phyloP scores from a whole-genome alignment of 2,797 vertebrate species.

The Novumbra hubbsi region DNA sequence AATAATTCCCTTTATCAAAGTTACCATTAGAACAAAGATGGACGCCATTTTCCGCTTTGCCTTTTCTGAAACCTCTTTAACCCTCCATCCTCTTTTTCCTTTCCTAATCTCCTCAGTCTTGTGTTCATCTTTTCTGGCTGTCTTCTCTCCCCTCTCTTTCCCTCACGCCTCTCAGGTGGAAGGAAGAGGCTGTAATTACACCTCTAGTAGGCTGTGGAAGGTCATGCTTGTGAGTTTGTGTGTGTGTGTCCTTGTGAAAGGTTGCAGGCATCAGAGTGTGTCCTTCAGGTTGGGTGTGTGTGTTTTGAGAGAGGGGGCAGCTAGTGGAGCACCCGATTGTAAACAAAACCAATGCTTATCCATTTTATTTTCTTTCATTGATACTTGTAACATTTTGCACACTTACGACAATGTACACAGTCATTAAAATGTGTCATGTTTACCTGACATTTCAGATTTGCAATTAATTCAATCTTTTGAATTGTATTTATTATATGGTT shows the following conservation, averaged over 20 bases:
- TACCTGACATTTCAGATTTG: no score
- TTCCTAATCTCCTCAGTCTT: background rate
- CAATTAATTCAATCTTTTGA: no score
- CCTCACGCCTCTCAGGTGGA: background rate
- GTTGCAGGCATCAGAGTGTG: background rate
- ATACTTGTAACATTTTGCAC: no score
- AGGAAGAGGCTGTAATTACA: background rate
- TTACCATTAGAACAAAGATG: background rate
- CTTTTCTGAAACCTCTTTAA: no score
- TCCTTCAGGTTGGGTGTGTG: background rate
- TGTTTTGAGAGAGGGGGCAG: no score
- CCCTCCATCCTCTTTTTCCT: background rate
- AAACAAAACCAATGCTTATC: no score
- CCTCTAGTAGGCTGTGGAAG: background rate
- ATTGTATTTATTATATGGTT: no score
- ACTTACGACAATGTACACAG: no score
- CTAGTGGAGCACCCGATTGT: no score
- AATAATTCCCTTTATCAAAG: background rate
- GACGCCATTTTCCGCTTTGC: background rate
- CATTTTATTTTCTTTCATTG: no score
- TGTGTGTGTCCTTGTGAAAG: background rate
- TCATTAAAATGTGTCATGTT: no score
- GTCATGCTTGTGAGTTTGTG: background rate
- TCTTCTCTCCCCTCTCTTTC: background rate
- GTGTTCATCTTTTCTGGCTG: background rate